Evolutionary conservation across 92 coral and sea anemone genomes (phyloP).

Genomic region (Ricordea florida): DNA sequence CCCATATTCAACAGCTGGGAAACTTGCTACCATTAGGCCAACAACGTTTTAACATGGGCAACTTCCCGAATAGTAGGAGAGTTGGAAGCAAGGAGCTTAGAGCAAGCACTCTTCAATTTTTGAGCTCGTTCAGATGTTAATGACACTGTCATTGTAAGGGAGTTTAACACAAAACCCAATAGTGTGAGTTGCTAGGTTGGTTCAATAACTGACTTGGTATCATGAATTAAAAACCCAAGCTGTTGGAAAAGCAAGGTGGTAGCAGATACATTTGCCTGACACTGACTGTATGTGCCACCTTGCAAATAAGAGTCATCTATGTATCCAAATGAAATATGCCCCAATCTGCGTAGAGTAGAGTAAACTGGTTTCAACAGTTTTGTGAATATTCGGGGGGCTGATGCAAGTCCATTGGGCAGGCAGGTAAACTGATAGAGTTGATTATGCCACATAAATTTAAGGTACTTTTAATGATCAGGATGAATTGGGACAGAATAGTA

Average conservation of each 20-base stretch:
- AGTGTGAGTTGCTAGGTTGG: slow-evolving; percentile 21
- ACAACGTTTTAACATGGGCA: slow-evolving; percentile 18
- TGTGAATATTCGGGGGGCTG: slow-evolving; percentile 26
- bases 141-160: slow-evolving; percentile 24
- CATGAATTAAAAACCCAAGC: slow-evolving; percentile 26
- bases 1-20: slow-evolving; percentile 38
- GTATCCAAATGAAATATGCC: slow-evolving; percentile 30
- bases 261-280: slow-evolving; percentile 13
- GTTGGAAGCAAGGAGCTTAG: background rate
- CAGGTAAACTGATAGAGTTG: slow-evolving; percentile 48
- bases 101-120: background rate
- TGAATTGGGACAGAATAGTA: slow-evolving; percentile 51
- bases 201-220: slow-evolving; percentile 20
- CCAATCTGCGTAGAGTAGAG: slow-evolving; percentile 8
- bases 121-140: slow-evolving; percentile 15
- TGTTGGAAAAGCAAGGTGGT: slow-evolving; percentile 30
- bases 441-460: slow-evolving; percentile 13
- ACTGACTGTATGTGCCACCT: slow-evolving; percentile 22
- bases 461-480: slow-evolving; percentile 25
- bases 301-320: slow-evolving; percentile 35
- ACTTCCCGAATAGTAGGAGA: slow-evolving; percentile 33
- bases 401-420: slow-evolving; percentile 1
- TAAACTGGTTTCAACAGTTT: slow-evolving; percentile 47
- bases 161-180: slow-evolving; percentile 39
- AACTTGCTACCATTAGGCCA: slow-evolving; percentile 26